Evolutionary conservation across 2,888 invertebrate genomes (phyloP), one percentile per base, ranked within the genome.

Genomic region (Orthosia gothica): DNA sequence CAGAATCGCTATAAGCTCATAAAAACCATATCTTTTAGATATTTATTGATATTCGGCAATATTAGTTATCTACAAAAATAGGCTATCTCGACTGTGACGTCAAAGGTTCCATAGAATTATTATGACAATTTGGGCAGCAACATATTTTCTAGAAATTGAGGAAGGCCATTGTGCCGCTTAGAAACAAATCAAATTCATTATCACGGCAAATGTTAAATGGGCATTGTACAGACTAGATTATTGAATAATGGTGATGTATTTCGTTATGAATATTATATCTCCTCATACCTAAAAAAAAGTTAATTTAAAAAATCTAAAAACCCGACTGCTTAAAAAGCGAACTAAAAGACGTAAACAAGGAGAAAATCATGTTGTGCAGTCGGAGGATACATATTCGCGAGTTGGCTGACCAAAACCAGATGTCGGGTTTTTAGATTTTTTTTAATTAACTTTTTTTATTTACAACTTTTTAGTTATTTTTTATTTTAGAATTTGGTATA

Each of bases 51-150:
- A 76, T 64, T 67, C 58, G 23, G 58, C 63, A 59, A 80, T 80
- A 80, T 61, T 12, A 52, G 72, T 68, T 78, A 82, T 83, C 71
- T 40, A 69, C 40, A 20, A 59, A 66, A 78, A 70, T 64, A 57
- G 67, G 55, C 12, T 76, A 70, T 80, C 55, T 69, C 16, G 47
- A 55, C 58, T 59, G 11, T 71, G 63, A 67, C 79, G 71, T 80
- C 58, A 82, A 26, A 67, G 55, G 20, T 66, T 70, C 13, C 45
- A 66, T 47, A 82, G 45, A 58, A 50, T 54, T 50, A n/a, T 26
- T 69, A 70, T 58, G 58, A 49, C 32, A 20, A 32, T 59, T 13
- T 65, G 26, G 20, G 49, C 54, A 49, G 57, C 18, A 54, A 58
- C 18, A 23, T 49, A 26, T 67, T 64, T 59, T 45, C 13, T 40